phyloP scores from a whole-genome alignment of 2,113 vertebrate species.

The Nasalis larvatus region DNA sequence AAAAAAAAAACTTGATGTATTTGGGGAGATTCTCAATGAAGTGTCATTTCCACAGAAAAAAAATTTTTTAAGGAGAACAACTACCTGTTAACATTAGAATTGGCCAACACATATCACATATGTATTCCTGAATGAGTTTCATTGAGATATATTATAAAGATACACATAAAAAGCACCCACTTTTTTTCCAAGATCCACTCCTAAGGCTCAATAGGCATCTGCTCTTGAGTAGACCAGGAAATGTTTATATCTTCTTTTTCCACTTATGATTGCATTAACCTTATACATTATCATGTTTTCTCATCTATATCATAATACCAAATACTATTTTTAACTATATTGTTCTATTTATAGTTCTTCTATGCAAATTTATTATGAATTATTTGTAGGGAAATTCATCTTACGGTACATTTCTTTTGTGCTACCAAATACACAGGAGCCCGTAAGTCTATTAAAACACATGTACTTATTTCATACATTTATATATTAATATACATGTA shows the following conservation, averaged over 20 bases:
- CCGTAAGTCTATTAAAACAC: not conserved
- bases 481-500: not conserved
- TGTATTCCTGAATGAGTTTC: not conserved
- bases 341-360: not conserved
- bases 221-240: not conserved
- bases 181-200: not conserved
- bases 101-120: not conserved
- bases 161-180: not conserved
- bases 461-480: fast-evolving
- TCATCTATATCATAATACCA: not conserved
- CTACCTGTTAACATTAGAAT: not conserved
- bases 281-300: not conserved
- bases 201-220: not conserved
- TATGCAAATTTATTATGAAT: conserved; percentile 3
- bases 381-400: not conserved
- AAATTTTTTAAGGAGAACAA: not conserved
- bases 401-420: not conserved
- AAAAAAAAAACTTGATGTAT: not conserved
- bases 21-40: not conserved
- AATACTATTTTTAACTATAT: not conserved
- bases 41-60: not conserved
- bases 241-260: not conserved
- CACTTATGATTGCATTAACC: not conserved
- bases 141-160: not conserved
- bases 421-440: not conserved